Evolutionary conservation across 2,888 invertebrate species (phyloP).

Genomic region (Desoria tigrina): DNA sequence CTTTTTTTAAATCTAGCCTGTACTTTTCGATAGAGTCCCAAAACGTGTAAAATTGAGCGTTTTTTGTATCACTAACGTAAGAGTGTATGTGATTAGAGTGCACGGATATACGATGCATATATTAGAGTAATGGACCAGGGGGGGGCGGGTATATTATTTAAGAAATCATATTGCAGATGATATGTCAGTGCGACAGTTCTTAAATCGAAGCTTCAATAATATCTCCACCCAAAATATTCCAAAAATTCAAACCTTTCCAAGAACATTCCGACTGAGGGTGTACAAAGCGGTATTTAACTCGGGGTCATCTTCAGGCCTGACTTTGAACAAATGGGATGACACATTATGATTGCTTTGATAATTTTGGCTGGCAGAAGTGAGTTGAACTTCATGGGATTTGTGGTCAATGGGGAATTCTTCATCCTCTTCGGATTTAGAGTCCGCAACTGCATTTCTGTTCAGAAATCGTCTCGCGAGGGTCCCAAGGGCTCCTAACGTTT

Average conservation of each 20-base stretch:
- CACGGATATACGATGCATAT: no score
- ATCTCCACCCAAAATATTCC: neutral
- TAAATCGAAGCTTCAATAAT: no score
- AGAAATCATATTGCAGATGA: no score
- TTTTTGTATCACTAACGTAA: no score
- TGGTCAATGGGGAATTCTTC: no score
- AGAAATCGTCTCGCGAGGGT: slow-evolving; percentile 83
- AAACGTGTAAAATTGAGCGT: no score
- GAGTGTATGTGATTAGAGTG: no score
- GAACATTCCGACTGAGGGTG: slow-evolving; percentile 76
- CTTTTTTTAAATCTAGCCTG: no score
- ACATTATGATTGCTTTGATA: neutral
- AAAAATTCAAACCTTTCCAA: slow-evolving; percentile 61
- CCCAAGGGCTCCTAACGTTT: slow-evolving; percentile 75
- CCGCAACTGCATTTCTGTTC: slow-evolving; percentile 58
- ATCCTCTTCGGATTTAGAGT: slow-evolving; percentile 19
- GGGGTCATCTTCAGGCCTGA: slow-evolving; percentile 56
- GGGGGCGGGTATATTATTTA: no score
- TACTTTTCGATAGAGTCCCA: no score
- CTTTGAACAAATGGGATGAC: slow-evolving; percentile 32
- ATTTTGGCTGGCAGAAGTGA: slow-evolving; percentile 10
- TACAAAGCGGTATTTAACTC: slow-evolving; percentile 73
- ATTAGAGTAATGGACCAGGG: no score
- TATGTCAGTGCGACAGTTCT: no score
- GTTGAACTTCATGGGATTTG: slow-evolving; percentile 10